Percentiles rank a stretch among this genome's conserved stretches.
These are phyloP conservation scores for Staurois parvus DNA, from an alignment of 2,797 vertebrate genomes.

Conservation along the genomic window DNA sequence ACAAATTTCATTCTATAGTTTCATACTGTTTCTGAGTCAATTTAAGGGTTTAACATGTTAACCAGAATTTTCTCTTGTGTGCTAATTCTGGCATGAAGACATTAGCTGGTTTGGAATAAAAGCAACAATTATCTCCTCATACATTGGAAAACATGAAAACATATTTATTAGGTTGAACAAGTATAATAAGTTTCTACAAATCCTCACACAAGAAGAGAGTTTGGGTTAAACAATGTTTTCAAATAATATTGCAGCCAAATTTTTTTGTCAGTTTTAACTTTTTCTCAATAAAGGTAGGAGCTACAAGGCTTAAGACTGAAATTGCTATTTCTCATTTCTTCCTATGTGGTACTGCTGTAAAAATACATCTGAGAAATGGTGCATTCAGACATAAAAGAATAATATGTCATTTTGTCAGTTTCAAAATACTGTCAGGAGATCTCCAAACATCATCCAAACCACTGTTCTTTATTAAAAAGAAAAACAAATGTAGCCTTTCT, in stretches of 20 bases:
- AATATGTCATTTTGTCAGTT: slow-evolving; percentile 7
- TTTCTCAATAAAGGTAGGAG: slow-evolving; percentile 3
- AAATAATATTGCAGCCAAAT: neutral
- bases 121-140: neutral
- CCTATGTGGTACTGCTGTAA: neutral
- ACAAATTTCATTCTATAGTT: too few species aligned
- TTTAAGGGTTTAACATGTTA: neutral
- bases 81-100: neutral
- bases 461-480: slow-evolving; percentile 41
- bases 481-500: slow-evolving; percentile 1
- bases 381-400: slow-evolving; percentile 26
- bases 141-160: too few species aligned
- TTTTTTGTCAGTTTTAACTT: slow-evolving; percentile 7
- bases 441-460: slow-evolving; percentile 21
- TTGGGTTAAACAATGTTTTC: neutral
- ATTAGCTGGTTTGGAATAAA: neutral
- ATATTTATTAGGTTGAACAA: too few species aligned
- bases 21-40: too few species aligned
- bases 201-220: too few species aligned
- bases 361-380: slow-evolving; percentile 15
- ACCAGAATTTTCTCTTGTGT: neutral
- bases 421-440: slow-evolving; percentile 40
- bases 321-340: neutral
- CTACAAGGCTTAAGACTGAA: neutral
- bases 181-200: too few species aligned